These are phyloP conservation scores for Pedetes capensis DNA, from an alignment of 2,113 vertebrate species.

Conservation along the genomic window DNA sequence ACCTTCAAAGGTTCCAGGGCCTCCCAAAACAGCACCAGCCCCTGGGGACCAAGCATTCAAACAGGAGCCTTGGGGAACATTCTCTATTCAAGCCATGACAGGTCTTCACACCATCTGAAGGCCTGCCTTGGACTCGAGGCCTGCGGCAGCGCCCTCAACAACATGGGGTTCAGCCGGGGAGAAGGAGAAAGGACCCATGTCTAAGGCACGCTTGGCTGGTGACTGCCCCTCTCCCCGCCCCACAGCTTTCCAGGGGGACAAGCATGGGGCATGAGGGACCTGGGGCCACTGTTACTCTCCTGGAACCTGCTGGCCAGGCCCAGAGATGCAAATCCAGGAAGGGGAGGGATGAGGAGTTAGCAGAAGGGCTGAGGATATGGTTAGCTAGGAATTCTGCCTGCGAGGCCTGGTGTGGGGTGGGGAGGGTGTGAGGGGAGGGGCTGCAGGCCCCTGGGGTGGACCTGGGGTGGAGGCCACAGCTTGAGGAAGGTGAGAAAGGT, in stretches of 20 bases:
- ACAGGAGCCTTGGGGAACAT: too few relatives aligned
- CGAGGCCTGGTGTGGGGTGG: neutral
- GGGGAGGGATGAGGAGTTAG: neutral
- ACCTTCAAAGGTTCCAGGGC: too few relatives aligned
- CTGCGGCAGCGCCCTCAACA: neutral
- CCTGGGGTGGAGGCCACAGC: neutral
- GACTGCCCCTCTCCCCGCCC: too few relatives aligned
- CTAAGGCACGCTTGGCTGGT: neutral
- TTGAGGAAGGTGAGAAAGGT: neutral
- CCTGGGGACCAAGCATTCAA: too few relatives aligned
- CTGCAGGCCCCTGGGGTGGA: too few relatives aligned
- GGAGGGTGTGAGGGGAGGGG: too few relatives aligned
- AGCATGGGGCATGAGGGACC: neutral
- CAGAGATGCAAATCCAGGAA: neutral
- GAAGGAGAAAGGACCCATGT: too few relatives aligned
- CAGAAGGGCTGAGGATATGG: neutral
- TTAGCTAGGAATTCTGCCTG: neutral
- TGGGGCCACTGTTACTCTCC: neutral
- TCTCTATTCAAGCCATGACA: too few relatives aligned
- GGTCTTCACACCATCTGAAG: neutral
- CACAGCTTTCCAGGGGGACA: neutral
- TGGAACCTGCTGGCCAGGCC: neutral
- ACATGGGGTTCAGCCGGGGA: rapidly evolving
- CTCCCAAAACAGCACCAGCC: too few relatives aligned
- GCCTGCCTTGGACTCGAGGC: neutral